These are phyloP conservation scores for Gymnosoma rotundatum DNA, from an alignment of 2,888 invertebrate species.

Conservation along the genomic window DNA sequence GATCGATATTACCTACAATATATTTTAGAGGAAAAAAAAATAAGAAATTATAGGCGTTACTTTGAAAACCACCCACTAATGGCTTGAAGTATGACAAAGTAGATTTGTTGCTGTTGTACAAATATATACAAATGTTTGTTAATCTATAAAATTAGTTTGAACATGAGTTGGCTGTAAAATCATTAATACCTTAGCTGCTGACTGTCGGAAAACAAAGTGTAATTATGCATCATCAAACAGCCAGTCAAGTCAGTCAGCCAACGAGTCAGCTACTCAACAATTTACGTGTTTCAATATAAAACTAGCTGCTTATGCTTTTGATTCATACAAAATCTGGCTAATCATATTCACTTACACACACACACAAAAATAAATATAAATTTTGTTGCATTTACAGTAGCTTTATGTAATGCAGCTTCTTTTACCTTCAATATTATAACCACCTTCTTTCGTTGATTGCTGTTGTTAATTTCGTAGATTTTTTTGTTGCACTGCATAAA, in stretches of 20 bases:
- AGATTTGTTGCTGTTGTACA: neutral
- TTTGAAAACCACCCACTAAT: conserved; percentile 67
- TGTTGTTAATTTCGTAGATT: conserved; percentile 14
- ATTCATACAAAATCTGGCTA: conserved; percentile 59
- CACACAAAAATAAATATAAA: neutral
- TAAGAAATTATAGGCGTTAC: conserved; percentile 61
- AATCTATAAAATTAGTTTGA: conserved; percentile 53
- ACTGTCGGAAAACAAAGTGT: conserved; percentile 52
- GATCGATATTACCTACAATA: conserved; percentile 8
- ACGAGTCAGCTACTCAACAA: conserved; percentile 13
- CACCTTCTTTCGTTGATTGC: conserved; percentile 65
- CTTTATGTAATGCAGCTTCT: conserved; percentile 42
- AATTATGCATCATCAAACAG: conserved; percentile 62
- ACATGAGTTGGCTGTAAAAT: conserved; percentile 55
- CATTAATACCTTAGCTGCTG: conserved; percentile 14
- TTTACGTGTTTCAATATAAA: conserved; percentile 52
- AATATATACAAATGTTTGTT: conserved; percentile 21
- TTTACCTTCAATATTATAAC: conserved; percentile 60
- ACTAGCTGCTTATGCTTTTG: conserved; percentile 30
- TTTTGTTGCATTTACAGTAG: conserved; percentile 60
- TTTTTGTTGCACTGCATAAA: conserved; percentile 64
- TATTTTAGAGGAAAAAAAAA: conserved; percentile 1
- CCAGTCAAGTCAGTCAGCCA: conserved; percentile 26
- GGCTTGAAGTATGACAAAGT: conserved; percentile 60
- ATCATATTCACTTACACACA: conserved; percentile 36